A percentile compares a stretch with the other conserved stretches of the same genome.
phyloP scores from a whole-genome alignment of 35 echinoderm and acorn worm genomes.

The Strongylocentrotus purpuratus region DNA sequence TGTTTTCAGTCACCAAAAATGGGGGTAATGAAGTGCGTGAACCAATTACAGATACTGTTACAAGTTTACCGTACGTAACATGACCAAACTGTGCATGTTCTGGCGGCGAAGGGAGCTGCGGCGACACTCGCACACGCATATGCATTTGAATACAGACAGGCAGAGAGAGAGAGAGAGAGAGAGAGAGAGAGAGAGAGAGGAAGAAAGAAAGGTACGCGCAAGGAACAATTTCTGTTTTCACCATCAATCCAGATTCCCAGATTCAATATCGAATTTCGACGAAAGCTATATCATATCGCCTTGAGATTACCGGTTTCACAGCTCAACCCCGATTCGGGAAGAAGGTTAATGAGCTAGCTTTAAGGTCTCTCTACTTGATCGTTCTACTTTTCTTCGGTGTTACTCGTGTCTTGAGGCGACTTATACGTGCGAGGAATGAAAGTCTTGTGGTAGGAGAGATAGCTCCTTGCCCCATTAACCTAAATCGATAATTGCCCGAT shows the following conservation, averaged over 20 bases:
- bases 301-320: slow-evolving; percentile 22
- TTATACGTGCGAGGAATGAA: slow-evolving; percentile 41
- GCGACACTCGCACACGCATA: background rate
- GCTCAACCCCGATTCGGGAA: slow-evolving; percentile 29
- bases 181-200: background rate
- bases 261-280: slow-evolving; percentile 26
- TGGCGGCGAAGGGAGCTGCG: background rate
- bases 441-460: background rate
- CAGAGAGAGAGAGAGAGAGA: background rate
- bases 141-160: too few relatives aligned
- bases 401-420: slow-evolving; percentile 22
- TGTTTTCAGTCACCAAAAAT: background rate
- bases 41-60: background rate
- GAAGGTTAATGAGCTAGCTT: slow-evolving; percentile 31
- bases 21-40: background rate
- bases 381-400: slow-evolving; percentile 15
- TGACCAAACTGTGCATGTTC: background rate
- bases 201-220: background rate
- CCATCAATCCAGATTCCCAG: slow-evolving; percentile 36
- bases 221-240: slow-evolving; percentile 36
- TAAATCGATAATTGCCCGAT: slow-evolving; percentile 44
- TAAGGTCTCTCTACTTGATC: slow-evolving; percentile 10
- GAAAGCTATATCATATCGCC: slow-evolving; percentile 43
- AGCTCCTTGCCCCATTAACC: slow-evolving; percentile 42
- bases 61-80: slow-evolving; percentile 2